Evolutionary conservation across 2,888 invertebrate genomes (phyloP).

Genomic region (Leucophora obtusa): DNA sequence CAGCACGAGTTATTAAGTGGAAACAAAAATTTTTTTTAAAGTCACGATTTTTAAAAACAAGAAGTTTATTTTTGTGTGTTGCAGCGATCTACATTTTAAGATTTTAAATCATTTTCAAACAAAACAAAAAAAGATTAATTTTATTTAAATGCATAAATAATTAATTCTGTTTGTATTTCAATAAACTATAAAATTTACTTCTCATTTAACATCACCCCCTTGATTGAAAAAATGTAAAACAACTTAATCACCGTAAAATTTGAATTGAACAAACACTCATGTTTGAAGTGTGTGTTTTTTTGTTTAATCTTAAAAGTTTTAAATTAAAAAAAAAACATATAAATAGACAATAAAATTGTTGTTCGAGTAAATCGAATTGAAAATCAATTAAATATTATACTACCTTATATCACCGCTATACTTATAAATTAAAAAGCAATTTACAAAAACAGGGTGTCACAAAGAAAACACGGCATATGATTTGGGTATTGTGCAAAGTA

Average conservation of each 20-base stretch:
- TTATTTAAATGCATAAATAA: neutral
- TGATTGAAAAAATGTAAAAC: neutral
- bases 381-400: slow-evolving; percentile 2
- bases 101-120: neutral
- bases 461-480: neutral
- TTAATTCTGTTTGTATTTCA: neutral
- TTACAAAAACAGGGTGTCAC: neutral
- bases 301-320: neutral
- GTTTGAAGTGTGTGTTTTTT: neutral
- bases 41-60: slow-evolving; percentile 54
- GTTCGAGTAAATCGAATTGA: neutral
- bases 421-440: neutral
- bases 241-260: slow-evolving; percentile 25
- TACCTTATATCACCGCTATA: neutral
- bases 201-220: neutral
- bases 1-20: slow-evolving; percentile 32
- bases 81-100: too few relatives aligned
- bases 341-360: neutral
- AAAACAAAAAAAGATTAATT: neutral
- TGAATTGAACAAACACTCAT: neutral
- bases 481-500: neutral
- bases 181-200: slow-evolving; percentile 12
- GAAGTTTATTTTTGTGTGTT: slow-evolving; percentile 26
- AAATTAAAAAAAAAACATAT: neutral
- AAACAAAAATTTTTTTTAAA: slow-evolving; percentile 7